Evolutionary conservation across 2,888 invertebrate genomes (phyloP).

Genomic region (Dolomedes plantarius): DNA sequence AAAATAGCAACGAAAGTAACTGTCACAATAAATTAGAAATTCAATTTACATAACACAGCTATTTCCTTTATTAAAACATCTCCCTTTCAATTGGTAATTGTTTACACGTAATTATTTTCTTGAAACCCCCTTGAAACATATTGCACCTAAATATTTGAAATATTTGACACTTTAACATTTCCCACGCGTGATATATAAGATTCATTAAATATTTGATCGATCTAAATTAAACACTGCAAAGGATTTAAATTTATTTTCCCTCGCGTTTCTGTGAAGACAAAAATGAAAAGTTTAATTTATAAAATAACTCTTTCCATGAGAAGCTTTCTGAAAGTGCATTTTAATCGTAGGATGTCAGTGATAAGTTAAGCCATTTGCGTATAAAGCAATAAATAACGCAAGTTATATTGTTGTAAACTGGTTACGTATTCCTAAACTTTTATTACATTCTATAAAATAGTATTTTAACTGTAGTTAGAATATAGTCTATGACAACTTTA

Average conservation of each 20-base stretch:
- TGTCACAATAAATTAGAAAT: neutral
- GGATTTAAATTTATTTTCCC: no score
- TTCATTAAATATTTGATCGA: neutral
- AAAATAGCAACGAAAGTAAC: no score
- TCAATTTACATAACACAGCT: neutral
- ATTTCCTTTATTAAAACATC: neutral
- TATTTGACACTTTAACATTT: neutral
- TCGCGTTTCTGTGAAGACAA: neutral
- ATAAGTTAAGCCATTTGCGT: no score
- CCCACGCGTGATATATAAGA: neutral
- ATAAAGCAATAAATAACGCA: no score
- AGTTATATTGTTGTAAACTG: no score
- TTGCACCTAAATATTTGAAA: neutral
- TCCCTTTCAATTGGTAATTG: neutral
- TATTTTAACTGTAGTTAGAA: no score
- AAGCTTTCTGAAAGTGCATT: no score
- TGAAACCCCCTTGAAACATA: neutral
- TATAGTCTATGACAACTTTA: no score
- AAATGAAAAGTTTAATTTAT: neutral
- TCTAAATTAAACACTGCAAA: neutral
- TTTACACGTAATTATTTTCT: neutral
- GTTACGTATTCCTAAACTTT: no score
- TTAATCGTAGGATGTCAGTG: no score
- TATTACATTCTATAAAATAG: no score
- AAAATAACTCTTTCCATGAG: no score